Percentiles rank a stretch among this genome's conserved stretches.
phyloP scores from a whole-genome alignment of 2,113 vertebrate species.

The Bettongia penicillata region DNA sequence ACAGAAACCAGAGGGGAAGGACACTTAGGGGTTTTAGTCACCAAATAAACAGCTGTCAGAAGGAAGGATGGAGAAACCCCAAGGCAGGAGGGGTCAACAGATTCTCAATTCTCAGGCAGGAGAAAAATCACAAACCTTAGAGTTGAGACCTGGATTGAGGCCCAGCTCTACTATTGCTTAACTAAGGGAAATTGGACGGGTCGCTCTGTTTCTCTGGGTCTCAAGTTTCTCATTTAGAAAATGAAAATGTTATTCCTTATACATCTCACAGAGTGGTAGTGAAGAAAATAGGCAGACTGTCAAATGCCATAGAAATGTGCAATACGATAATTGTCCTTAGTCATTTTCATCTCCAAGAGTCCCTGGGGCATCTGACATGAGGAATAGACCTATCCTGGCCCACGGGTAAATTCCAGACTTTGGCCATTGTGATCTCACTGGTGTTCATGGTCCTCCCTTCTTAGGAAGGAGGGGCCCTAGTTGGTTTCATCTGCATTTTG shows the following conservation, averaged over 20 bases:
- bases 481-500: not conserved
- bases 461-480: not conserved
- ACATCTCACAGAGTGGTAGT: not conserved
- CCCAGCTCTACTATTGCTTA: not conserved
- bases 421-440: not conserved
- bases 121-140: not conserved
- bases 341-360: not conserved
- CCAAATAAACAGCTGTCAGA: not conserved
- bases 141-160: not conserved
- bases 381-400: not conserved
- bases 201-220: too few species aligned
- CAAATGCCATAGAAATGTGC: not conserved
- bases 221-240: not conserved
- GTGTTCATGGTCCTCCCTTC: not conserved
- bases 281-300: not conserved
- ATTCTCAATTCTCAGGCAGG: not conserved
- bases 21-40: not conserved
- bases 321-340: not conserved
- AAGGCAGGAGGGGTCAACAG: not conserved
- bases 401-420: not conserved
- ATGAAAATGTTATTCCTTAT: not conserved
- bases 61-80: not conserved
- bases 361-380: not conserved
- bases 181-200: not conserved
- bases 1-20: not conserved